Evolutionary conservation across 1,140 invertebrate species (phyloP), one percentile per base, ranked within the genome.

Genomic region (Musca vetustissima): DNA sequence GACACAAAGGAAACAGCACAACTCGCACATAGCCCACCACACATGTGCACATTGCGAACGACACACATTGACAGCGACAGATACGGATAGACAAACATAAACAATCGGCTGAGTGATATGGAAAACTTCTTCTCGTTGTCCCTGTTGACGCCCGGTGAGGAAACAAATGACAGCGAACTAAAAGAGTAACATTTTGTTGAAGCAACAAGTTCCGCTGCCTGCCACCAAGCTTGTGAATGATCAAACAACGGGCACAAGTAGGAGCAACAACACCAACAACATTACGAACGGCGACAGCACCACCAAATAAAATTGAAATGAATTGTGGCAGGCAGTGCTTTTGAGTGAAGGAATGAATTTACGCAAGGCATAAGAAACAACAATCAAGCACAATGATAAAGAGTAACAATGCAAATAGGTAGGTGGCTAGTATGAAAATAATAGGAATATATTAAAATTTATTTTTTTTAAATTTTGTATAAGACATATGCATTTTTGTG

Each of bases 321-420:
- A 59, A 59, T 36, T 59, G 57, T 59, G 57, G 57, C 36, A 32
- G 28, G 57, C 28, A 43, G 1, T 43, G 57, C 57, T 59, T 43
- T 59, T 59, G 57, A 59, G 57, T 59, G 57, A 66, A 61, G 48
- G 32, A 66, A 70, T 67, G 49, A 67, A 70, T 64, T 52, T 71
- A 76, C 73, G 73, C 76, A 69, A 77, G 53, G n/a, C 55, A 13
- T 13, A 43, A 43, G 36, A 43, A 43, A 43, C 36, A 43, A 7
- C 36, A 43, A 43, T 43, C 6, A 43, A 43, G 36, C 13, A 43
- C 13, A 4, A 43, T 43, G 36, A 43, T 43, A 13, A 43, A 43
- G 36, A 8, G 36, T 43, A 43, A 43, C 36, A 43, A 43, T 43
- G 36, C 36, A 43, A 11, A 43, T 43, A 4, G 36, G 13, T 28